Evolutionary conservation across 2,888 invertebrate species (phyloP).

Genomic region (Hyppa rectilinea): DNA sequence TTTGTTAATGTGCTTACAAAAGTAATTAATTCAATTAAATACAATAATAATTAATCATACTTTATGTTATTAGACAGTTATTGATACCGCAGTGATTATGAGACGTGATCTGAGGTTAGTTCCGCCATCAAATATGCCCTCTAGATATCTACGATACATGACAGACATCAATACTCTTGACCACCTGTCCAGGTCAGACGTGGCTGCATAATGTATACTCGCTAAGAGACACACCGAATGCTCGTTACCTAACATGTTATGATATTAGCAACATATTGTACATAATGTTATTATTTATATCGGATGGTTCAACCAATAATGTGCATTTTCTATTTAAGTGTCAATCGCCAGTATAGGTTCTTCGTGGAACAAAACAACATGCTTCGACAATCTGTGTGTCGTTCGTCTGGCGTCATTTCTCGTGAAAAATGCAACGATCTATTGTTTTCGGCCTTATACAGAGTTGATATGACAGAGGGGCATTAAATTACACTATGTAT

Average conservation of each 20-base stretch:
- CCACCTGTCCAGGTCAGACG: constrained; percentile 42
- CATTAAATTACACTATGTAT: too few species aligned
- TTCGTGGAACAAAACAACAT: neutral
- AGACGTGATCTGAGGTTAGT: constrained; percentile 42
- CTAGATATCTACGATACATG: constrained; percentile 44
- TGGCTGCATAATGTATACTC: constrained; percentile 55
- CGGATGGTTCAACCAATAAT: neutral
- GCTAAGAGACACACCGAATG: constrained; percentile 30
- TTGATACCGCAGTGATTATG: constrained; percentile 34
- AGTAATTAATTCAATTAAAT: too few species aligned
- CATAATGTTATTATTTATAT: neutral
- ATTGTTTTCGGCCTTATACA: neutral
- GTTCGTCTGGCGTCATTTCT: neutral
- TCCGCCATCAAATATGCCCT: constrained; percentile 42
- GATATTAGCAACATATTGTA: constrained; percentile 32
- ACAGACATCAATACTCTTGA: constrained; percentile 51
- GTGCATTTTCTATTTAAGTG: neutral
- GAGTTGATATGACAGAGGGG: too few species aligned
- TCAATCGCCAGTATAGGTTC: neutral
- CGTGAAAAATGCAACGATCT: neutral
- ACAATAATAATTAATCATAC: too few species aligned
- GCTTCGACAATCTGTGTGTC: neutral
- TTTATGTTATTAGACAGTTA: too few species aligned
- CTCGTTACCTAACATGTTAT: constrained; percentile 53
- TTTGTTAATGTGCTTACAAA: too few species aligned